These are phyloP conservation scores for Eleutherodactylus coqui DNA, from an alignment of 2,797 vertebrate species.

Conservation along the genomic window DNA sequence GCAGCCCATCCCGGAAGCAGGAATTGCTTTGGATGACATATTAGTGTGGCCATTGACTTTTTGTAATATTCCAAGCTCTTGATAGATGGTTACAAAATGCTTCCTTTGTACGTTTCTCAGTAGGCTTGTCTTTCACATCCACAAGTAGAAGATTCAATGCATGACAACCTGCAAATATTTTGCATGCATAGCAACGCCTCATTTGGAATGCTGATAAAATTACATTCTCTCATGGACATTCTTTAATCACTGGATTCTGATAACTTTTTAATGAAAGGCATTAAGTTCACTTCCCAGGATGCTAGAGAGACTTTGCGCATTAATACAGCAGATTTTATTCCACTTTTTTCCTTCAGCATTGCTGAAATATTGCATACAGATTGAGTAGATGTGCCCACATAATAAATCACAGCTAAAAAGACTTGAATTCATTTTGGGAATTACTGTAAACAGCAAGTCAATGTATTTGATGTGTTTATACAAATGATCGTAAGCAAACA, in stretches of 20 bases:
- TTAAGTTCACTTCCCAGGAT: constrained; percentile 15
- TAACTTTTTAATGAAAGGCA: constrained; percentile 40
- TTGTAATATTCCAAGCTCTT: constrained; percentile 9
- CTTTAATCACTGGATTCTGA: constrained; percentile 41
- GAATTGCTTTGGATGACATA: background rate
- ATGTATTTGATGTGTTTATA: background rate
- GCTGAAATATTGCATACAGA: background rate
- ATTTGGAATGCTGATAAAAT: constrained; percentile 61
- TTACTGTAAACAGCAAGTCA: background rate
- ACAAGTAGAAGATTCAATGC: constrained; percentile 31
- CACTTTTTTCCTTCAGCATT: background rate
- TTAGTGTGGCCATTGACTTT: constrained; percentile 9
- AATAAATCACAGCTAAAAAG: background rate
- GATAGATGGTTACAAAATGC: constrained; percentile 3
- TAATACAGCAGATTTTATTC: constrained; percentile 27
- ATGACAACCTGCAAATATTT: constrained; percentile 67
- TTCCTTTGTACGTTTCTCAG: constrained; percentile 13
- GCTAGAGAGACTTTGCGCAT: background rate
- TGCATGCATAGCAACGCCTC: constrained; percentile 67
- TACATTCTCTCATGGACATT: constrained; percentile 36
- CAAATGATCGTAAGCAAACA: too few relatives aligned
- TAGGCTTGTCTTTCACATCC: constrained; percentile 37
- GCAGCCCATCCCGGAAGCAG: background rate
- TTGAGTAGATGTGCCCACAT: background rate
- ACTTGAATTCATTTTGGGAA: background rate